phyloP scores from a whole-genome alignment of 2,888 invertebrate species.

The Germaria angustata region DNA sequence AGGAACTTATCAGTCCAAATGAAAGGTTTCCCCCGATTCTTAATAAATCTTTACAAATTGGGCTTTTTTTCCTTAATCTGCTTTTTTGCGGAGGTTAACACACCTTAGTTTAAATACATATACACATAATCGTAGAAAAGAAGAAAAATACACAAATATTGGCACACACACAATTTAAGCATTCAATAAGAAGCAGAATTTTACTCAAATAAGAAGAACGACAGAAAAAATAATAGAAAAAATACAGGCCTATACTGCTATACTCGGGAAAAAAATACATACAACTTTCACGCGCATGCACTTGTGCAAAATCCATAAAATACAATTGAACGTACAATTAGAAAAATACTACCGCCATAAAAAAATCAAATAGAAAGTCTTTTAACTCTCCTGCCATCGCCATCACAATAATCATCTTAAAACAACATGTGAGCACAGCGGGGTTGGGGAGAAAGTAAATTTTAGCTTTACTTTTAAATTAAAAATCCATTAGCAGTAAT shows the following conservation, averaged over 20 bases:
- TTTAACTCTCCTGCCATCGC: constrained; percentile 7
- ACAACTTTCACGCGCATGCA: constrained; percentile 55
- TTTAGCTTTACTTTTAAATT: neutral
- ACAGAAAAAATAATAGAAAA: constrained; percentile 23
- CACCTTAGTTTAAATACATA: constrained; percentile 65
- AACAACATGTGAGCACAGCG: constrained; percentile 12
- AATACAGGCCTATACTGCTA: constrained; percentile 49
- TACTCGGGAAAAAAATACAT: constrained; percentile 25
- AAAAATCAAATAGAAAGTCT: constrained; percentile 18
- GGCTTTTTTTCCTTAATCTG: neutral
- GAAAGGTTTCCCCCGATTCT: neutral
- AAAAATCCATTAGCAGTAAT: constrained; percentile 19
- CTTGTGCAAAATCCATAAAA: constrained; percentile 61
- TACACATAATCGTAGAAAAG: constrained; percentile 57
- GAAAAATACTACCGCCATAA: constrained; percentile 48
- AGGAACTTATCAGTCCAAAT: too few species aligned
- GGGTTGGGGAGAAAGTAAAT: neutral
- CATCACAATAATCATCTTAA: constrained; percentile 3
- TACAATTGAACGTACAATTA: constrained; percentile 20
- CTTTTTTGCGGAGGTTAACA: constrained; percentile 64
- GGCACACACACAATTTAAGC: neutral
- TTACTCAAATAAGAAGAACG: constrained; percentile 57
- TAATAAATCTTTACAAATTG: neutral
- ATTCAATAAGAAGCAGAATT: constrained; percentile 48
- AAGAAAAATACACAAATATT: constrained; percentile 22